These are phyloP conservation scores for Astyanax mexicanus DNA, from an alignment of 2,797 vertebrate species.

Conservation along the genomic window DNA sequence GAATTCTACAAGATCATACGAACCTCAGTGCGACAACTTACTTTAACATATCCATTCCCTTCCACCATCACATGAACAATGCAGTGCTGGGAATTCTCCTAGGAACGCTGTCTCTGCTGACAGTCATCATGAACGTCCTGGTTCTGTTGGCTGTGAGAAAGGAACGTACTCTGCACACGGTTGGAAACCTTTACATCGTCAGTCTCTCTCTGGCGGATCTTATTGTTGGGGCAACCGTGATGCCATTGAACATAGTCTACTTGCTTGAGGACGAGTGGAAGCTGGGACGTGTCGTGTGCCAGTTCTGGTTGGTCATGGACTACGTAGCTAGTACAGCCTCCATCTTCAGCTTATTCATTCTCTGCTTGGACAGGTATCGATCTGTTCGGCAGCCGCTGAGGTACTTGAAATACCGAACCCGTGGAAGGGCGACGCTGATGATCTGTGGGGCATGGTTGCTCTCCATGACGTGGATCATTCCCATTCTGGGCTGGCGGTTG, in stretches of 20 bases:
- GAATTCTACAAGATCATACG: conserved; percentile 66
- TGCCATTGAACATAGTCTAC: conserved; percentile 93
- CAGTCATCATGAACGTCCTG: conserved; percentile 91
- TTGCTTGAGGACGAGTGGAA: conserved; percentile 82
- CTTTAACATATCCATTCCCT: conserved; percentile 61
- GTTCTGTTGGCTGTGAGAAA: conserved; percentile 89
- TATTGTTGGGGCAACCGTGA: conserved; percentile 90
- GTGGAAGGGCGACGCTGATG: conserved; percentile 82
- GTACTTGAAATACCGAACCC: conserved; percentile 92
- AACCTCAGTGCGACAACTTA: conserved; percentile 62
- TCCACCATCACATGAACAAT: conserved; percentile 65
- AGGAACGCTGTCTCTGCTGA: conserved; percentile 86
- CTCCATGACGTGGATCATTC: conserved; percentile 90
- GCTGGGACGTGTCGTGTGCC: conserved; percentile 84
- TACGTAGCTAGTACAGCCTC: conserved; percentile 97
- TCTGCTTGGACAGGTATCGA: conserved; percentile 93
- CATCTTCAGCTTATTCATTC: conserved; percentile 92
- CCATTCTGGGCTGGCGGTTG: conserved; percentile 91
- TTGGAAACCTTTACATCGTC: conserved; percentile 95
- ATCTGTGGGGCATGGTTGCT: conserved; percentile 90
- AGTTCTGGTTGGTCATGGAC: conserved; percentile 98
- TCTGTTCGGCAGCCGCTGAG: conserved; percentile 90
- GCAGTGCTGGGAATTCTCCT: conserved; percentile 83
- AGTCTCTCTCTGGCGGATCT: conserved; percentile 94
- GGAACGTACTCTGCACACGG: conserved; percentile 93